Evolutionary conservation across 2,113 vertebrate species (phyloP).

Genomic region (Nyctibius bracteatus): DNA sequence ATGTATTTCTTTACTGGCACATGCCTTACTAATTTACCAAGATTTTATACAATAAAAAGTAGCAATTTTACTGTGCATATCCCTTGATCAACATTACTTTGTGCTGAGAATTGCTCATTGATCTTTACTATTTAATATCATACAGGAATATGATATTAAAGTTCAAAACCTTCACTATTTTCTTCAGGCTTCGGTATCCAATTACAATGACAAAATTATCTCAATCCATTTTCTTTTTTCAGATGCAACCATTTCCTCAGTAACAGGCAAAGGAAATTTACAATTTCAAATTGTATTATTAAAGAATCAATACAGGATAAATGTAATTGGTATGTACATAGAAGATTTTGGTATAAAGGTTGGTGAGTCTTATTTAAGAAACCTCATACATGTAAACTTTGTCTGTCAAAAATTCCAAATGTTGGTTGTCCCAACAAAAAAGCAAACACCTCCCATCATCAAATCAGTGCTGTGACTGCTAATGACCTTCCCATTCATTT

Average conservation of each 20-base stretch:
- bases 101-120: neutral
- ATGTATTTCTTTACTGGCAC: neutral
- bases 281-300: neutral
- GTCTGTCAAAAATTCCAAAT: neutral
- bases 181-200: neutral
- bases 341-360: neutral
- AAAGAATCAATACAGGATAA: neutral
- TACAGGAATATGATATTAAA: neutral
- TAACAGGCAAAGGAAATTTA: neutral
- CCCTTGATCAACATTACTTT: neutral
- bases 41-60: neutral
- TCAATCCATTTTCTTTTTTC: neutral
- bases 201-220: neutral
- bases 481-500: neutral
- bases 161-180: neutral
- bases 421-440: neutral
- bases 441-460: neutral
- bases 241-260: neutral
- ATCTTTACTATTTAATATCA: neutral
- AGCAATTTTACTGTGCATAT: neutral
- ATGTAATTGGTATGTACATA: fast-evolving
- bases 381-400: neutral
- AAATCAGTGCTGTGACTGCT: neutral
- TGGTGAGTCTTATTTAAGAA: neutral
- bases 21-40: neutral